Base-by-base conservation (phyloP, 64 coral and sea anemone species). In the Anthopleura sola region DNA sequence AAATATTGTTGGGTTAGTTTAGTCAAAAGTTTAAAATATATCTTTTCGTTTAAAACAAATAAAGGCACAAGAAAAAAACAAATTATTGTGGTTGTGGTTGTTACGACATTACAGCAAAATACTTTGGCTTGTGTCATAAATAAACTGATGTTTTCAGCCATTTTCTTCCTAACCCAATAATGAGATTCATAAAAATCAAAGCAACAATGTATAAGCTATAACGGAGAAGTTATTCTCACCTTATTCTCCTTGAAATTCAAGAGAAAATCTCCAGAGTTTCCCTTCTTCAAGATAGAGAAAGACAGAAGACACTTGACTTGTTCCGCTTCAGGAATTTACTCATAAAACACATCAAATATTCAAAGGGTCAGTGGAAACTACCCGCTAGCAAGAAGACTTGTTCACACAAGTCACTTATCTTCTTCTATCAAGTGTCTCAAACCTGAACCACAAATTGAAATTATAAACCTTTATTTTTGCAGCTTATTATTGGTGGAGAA, bases 191-290 rank as follows among this genome's bases (percentile, higher is more conserved):
- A 71, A 28, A 14, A 71, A n/a, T 69, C 14, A 34, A 14, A 31
- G 29, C 12, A 32, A 71, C 26, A n/a, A 62, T 24, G 58, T 68
- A 24, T 2, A 68, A 28, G 62, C 11, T 71, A 2, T 16, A n/a
- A 71, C 34, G 14, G 1, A 0, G 29, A 32, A 23, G 19, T 18
- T 20, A 24, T 79, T 24, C 34, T 38, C 34, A 79, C 76, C 76
- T 79, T 79, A 48, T 44, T 10, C 76, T 23, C 76, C 76, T 48
- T 79, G 44, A 79, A 37, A 46, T 32, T 79, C 76, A 46, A 48
- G 76, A 79, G 76, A 79, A 79, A 79, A 38, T 79, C 76, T 23
- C 37, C 76, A 79, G 50, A 48, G 38, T 79, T 18, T 79, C 76
- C 76, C 17, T 14, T 79, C 44, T 79, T 48, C 37, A 44, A 48